Conservation (phyloP, 2,888 invertebrate genomes). For the Melanargia galathea region DNA sequence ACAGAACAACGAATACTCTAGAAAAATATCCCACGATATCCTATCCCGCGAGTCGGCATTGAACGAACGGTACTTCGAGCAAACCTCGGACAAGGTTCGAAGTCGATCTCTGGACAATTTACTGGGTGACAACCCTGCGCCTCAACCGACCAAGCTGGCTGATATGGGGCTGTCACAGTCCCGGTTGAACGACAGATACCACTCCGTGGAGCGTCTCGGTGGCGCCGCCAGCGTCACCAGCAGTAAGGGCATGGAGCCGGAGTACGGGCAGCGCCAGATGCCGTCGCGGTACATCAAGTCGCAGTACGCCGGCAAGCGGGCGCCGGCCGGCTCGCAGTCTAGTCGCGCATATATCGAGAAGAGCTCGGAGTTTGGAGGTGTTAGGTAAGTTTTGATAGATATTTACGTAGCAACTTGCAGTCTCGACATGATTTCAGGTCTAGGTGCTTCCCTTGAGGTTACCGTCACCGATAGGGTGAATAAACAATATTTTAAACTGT, state of each 20-base stretch:
- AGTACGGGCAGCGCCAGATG: constrained; percentile 83
- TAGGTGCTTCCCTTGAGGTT: too few relatives aligned
- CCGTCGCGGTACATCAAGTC: constrained; percentile 91
- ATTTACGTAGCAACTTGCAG: too few relatives aligned
- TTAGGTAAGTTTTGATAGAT: constrained; percentile 75
- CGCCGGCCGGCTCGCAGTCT: constrained; percentile 92
- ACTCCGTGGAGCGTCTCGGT: constrained; percentile 89
- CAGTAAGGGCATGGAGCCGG: constrained; percentile 85
- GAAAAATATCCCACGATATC: constrained; percentile 89
- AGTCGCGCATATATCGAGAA: constrained; percentile 93
- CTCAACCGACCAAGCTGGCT: constrained; percentile 84
- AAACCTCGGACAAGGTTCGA: constrained; percentile 86
- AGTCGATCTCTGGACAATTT: constrained; percentile 91
- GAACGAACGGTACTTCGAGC: constrained; percentile 94
- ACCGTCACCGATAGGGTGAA: too few relatives aligned
- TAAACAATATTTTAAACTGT: too few relatives aligned
- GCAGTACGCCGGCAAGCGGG: constrained; percentile 90
- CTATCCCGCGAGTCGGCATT: constrained; percentile 91
- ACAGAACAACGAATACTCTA: constrained; percentile 63
- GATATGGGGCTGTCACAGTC: constrained; percentile 92
- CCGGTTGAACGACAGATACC: constrained; percentile 93
- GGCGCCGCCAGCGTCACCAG: constrained; percentile 84
- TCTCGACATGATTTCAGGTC: too few relatives aligned
- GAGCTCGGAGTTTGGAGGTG: constrained; percentile 86
- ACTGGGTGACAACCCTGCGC: constrained; percentile 85